Percentiles rank a stretch among this genome's conserved stretches.
phyloP scores from a whole-genome alignment of 1,140 invertebrate genomes.

The Magallana ariakensis region DNA sequence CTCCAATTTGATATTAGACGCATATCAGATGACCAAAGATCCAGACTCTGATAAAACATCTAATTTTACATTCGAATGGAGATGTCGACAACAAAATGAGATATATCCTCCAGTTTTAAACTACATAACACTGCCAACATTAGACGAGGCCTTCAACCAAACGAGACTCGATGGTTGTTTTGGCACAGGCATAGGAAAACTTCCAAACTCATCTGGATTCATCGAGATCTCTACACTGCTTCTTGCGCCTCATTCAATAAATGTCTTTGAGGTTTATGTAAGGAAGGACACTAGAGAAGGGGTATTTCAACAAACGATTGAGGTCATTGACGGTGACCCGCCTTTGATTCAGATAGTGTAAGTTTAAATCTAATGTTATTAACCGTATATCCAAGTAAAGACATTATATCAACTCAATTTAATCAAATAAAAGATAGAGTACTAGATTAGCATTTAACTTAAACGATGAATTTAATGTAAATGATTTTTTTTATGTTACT shows the following conservation, averaged over 20 bases:
- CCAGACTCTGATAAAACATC: slow-evolving; percentile 49
- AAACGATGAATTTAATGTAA: no score
- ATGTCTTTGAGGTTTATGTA: slow-evolving; percentile 60
- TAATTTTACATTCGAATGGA: slow-evolving; percentile 60
- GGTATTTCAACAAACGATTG: slow-evolving; percentile 54
- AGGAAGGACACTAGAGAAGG: slow-evolving; percentile 48
- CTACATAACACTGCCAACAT: slow-evolving; percentile 51
- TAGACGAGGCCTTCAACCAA: slow-evolving; percentile 36
- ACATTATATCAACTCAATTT: background rate
- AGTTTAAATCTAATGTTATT: slow-evolving; percentile 17
- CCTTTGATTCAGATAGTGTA: slow-evolving; percentile 59
- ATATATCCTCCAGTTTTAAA: slow-evolving; percentile 14
- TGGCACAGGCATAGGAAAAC: slow-evolving; percentile 58
- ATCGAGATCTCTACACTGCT: slow-evolving; percentile 56
- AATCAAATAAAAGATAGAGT: no score
- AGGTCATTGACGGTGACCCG: slow-evolving; percentile 62
- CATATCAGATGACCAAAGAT: slow-evolving; percentile 58
- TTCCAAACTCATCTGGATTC: slow-evolving; percentile 17
- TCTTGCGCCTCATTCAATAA: slow-evolving; percentile 52
- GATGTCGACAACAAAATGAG: slow-evolving; percentile 56
- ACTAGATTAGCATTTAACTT: no score
- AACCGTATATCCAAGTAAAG: no score
- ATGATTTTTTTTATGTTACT: no score
- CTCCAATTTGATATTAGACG: slow-evolving; percentile 56
- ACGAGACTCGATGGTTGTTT: slow-evolving; percentile 59